These are phyloP conservation scores for Pantelozetes paolii DNA, from an alignment of 2,888 invertebrate genomes.

Conservation along the genomic window DNA sequence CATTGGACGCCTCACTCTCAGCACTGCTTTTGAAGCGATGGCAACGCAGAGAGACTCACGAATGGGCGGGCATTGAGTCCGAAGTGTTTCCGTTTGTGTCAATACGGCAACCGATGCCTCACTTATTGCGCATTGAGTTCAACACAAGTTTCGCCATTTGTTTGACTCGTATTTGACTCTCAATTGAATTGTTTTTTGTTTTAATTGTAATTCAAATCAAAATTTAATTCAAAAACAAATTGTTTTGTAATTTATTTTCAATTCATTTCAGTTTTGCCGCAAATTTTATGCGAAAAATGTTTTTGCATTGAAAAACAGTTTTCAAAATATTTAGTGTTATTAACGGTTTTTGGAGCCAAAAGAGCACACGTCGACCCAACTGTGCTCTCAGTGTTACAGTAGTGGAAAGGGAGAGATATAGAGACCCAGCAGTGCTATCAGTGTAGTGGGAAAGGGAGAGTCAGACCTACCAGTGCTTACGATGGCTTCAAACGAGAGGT, in stretches of 20 bases:
- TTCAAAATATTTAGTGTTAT: background rate
- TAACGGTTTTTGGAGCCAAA: constrained; percentile 15
- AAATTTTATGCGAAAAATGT: background rate
- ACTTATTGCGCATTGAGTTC: constrained; percentile 4
- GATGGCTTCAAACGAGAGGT: background rate
- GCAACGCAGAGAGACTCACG: constrained; percentile 9
- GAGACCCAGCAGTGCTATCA: background rate
- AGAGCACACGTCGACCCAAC: background rate
- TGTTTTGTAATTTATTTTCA: background rate
- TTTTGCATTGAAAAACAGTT: background rate
- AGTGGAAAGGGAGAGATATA: background rate
- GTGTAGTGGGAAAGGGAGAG: background rate
- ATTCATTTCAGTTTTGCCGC: background rate
- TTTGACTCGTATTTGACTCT: no score
- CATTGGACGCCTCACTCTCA: background rate
- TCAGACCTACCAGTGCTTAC: background rate
- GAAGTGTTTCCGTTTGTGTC: constrained; percentile 31
- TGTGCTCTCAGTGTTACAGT: background rate
- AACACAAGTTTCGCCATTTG: background rate
- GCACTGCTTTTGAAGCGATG: constrained; percentile 23
- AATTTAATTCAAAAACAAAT: background rate
- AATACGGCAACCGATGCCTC: constrained; percentile 23
- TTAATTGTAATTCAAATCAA: background rate
- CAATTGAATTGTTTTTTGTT: no score
- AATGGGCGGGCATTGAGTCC: constrained; percentile 32